phyloP scores from a whole-genome alignment of 2,797 vertebrate species.

The Spizella passerina region DNA sequence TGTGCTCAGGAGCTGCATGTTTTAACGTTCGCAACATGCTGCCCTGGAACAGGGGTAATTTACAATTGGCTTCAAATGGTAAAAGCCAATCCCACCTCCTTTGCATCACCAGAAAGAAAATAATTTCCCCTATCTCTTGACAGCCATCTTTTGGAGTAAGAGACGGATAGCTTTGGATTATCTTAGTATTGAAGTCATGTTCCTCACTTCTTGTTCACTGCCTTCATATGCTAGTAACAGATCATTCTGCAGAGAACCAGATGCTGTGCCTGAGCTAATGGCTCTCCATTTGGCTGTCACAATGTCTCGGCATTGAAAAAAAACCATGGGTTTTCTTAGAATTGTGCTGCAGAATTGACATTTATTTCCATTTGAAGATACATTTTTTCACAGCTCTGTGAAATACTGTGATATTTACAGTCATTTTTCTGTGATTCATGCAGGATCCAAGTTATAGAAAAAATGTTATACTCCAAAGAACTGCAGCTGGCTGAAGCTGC shows the following conservation, averaged over 20 bases:
- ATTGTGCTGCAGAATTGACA: not conserved
- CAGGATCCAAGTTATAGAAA: not conserved
- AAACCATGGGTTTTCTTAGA: not conserved
- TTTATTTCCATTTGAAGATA: slow-evolving; percentile 17
- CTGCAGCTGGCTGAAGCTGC: not conserved
- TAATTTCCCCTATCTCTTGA: not conserved
- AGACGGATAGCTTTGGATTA: not conserved
- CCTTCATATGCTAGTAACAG: not conserved
- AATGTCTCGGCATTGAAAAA: not conserved
- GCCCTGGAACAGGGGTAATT: not conserved
- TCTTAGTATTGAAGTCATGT: not conserved
- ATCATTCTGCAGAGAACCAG: not conserved
- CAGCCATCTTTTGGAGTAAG: not conserved
- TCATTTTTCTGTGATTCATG: not conserved
- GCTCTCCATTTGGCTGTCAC: not conserved
- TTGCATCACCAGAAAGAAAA: not conserved
- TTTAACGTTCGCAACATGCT: not conserved
- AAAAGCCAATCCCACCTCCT: not conserved
- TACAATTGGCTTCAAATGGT: not conserved
- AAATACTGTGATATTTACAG: not conserved
- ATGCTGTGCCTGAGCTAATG: not conserved
- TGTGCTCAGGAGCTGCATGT: not conserved
- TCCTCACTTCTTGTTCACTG: not conserved
- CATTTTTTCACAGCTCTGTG: not conserved
- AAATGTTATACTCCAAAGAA: not conserved